These are phyloP conservation scores for Illadopsis cleaveri DNA, from an alignment of 2,113 vertebrate species.

Conservation along the genomic window DNA sequence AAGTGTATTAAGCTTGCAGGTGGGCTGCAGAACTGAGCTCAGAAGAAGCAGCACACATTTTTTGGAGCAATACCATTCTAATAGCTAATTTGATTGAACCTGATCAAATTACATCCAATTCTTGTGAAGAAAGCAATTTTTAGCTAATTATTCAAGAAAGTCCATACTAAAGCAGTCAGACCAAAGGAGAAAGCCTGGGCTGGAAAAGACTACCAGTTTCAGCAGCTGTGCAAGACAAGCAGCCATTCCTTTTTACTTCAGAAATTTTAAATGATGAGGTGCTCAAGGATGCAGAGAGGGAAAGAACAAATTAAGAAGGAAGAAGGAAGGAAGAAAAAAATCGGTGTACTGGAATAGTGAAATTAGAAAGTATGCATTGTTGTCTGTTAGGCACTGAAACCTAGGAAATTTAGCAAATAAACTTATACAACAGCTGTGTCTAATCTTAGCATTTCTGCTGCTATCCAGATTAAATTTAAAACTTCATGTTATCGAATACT, in stretches of 20 bases:
- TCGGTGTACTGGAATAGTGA: background rate
- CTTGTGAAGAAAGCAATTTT: background rate
- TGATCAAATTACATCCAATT: background rate
- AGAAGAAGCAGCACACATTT: background rate
- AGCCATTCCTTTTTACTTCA: background rate
- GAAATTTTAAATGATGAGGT: background rate
- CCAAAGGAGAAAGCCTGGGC: background rate
- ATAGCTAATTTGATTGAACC: background rate
- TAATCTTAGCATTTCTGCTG: background rate
- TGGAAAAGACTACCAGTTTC: background rate
- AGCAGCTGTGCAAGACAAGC: background rate
- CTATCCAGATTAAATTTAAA: background rate
- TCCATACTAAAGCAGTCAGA: background rate
- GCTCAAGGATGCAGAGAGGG: background rate
- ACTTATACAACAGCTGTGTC: background rate
- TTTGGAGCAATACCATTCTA: background rate
- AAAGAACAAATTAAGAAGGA: background rate
- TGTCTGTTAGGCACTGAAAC: background rate
- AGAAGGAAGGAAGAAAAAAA: background rate
- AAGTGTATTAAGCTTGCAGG: background rate
- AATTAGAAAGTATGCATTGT: background rate
- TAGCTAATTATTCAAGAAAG: background rate
- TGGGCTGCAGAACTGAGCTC: background rate
- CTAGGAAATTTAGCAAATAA: conserved; percentile 8
- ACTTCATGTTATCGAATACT: background rate